Base-by-base conservation (phyloP, 1,140 invertebrate species). In the Capitella teleta region DNA sequence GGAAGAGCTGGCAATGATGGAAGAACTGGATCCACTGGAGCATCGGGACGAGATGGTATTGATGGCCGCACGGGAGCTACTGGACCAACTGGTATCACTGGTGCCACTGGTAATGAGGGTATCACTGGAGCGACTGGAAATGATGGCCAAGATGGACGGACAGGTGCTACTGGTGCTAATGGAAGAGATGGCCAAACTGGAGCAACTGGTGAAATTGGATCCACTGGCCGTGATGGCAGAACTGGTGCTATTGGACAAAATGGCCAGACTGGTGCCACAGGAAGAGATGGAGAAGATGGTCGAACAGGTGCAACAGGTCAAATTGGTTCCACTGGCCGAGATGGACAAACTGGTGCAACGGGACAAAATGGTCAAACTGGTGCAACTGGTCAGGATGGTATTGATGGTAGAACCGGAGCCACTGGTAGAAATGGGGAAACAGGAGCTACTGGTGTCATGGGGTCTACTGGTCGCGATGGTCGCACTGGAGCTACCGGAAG, bases 391-490 rank as follows among this genome's bases (percentile, higher is more conserved):
- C 14, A n/a, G n/a, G 28, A 23, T 25, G 49, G 50, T 28, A 14
- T 18, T 8, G n/a, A 21, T 25, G 50, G 50, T n/a, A 10, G 8
- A 19, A 47, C 43, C 18, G 50, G 50, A 28, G 5, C 26, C 3
- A 47, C 52, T 24, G 52, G 52, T 21, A 18, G 30, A 26, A 28
- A 36, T 25, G 52, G 52, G 23, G 14, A 6, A 6, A 53, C 52
- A n/a, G 52, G 52, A 26, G 6, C 16, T n/a, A 53, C 51, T 25
- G 51, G 51, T 8, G 23, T 21, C 14, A 34, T 38, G 28, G 49
- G 49, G 28, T 16, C 30, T 10, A 32, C 28, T 14, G 51, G 51
- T 1, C 32, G 19, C 16, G 36, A 21, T 51, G 38, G 38, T 28
- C 26, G 19, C 5, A 6, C 8, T 10, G 49, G 49, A 43, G 49